phyloP scores from a whole-genome alignment of 1,140 invertebrate species.

The Eumeta japonica region DNA sequence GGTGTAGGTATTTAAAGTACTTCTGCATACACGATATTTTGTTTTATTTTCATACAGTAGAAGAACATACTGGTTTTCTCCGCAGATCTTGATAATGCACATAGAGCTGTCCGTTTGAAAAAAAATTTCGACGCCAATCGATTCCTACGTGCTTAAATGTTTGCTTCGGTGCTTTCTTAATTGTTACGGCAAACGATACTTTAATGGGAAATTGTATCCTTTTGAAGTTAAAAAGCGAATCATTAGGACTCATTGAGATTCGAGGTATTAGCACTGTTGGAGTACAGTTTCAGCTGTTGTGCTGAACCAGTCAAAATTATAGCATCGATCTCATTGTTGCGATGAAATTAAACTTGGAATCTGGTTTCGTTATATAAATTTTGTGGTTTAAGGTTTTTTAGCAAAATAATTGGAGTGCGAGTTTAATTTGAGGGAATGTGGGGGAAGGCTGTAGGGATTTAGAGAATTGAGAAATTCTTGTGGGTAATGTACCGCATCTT shows the following conservation, averaged over 20 bases:
- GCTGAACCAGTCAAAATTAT: constrained; percentile 18
- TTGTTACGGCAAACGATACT: constrained; percentile 57
- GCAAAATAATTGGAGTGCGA: constrained; percentile 19
- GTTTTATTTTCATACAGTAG: no score
- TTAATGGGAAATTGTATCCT: constrained; percentile 41
- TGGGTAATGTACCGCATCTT: constrained; percentile 9
- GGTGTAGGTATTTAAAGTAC: no score
- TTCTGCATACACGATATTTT: no score
- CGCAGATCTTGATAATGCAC: no score
- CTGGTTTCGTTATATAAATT: constrained; percentile 47
- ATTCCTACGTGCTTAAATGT: constrained; percentile 24
- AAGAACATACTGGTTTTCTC: no score
- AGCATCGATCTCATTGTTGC: constrained; percentile 20
- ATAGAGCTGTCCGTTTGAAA: constrained; percentile 19
- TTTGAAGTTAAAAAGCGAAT: constrained; percentile 32
- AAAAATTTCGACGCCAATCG: constrained; percentile 17
- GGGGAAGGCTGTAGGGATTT: constrained; percentile 25
- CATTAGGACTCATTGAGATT: constrained; percentile 19
- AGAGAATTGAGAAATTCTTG: constrained; percentile 10
- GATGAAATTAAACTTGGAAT: constrained; percentile 35
- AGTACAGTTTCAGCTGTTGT: constrained; percentile 21
- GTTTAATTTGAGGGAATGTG: constrained; percentile 33
- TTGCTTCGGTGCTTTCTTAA: constrained; percentile 59
- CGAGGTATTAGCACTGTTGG: no score
- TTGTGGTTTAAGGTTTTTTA: constrained; percentile 38